phyloP scores from a whole-genome alignment of 2,113 vertebrate species.

The Mustela lutreola region DNA sequence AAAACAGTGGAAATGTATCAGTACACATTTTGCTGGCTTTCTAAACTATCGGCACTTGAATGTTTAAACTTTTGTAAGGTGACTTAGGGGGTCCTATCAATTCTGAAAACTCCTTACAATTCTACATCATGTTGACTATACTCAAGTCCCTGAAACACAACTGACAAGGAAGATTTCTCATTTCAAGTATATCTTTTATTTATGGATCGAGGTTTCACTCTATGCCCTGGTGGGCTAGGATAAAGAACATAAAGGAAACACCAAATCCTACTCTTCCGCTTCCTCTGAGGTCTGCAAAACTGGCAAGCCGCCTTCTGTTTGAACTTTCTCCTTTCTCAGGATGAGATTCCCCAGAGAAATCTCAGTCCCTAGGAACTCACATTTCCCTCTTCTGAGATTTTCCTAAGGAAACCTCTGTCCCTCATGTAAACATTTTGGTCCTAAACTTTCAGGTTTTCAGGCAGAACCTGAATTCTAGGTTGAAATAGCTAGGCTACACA shows the following conservation, averaged over 20 bases:
- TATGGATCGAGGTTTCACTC: neutral
- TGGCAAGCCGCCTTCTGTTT: neutral
- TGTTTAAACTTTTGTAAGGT: neutral
- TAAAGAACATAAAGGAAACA: neutral
- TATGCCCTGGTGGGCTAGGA: neutral
- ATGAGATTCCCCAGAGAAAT: neutral
- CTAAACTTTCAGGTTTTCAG: neutral
- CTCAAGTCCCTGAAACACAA: neutral
- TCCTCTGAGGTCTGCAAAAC: neutral
- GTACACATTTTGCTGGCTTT: constrained; percentile 46
- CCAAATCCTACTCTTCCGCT: neutral
- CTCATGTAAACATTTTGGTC: neutral
- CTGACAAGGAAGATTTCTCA: neutral
- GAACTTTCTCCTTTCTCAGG: constrained; percentile 47
- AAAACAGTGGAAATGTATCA: constrained; percentile 10
- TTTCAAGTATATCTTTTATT: neutral
- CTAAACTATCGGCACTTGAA: constrained; percentile 28
- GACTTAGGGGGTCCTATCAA: neutral
- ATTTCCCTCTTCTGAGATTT: neutral
- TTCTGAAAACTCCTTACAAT: neutral
- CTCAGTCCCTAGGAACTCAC: neutral
- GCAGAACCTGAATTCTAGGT: neutral
- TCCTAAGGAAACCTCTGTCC: neutral
- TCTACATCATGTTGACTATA: neutral
- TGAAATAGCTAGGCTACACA: neutral